Conservation (phyloP, 2,888 invertebrate genomes). For the Spicauda simplicius region DNA sequence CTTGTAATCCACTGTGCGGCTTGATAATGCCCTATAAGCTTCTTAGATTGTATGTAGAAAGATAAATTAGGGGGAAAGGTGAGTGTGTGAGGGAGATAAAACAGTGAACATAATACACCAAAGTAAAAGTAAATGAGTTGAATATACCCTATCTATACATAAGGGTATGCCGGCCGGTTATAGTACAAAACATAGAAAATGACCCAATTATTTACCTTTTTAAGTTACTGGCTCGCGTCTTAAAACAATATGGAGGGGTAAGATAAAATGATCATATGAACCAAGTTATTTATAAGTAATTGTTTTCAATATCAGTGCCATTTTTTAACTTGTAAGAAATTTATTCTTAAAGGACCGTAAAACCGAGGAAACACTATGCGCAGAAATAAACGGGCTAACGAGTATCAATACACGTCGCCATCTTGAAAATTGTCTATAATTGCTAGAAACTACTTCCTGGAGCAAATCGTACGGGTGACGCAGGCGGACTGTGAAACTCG, state of each 20-base stretch:
- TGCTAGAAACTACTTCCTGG: constrained; percentile 62
- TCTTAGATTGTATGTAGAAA: constrained; percentile 18
- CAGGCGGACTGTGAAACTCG: background rate
- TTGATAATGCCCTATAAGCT: constrained; percentile 29
- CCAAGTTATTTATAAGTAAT: background rate
- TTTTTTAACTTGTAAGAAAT: background rate
- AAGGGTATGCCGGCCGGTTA: too few relatives aligned
- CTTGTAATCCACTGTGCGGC: constrained; percentile 31
- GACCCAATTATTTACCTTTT: too few relatives aligned
- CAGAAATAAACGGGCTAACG: constrained; percentile 45
- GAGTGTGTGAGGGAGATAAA: constrained; percentile 16
- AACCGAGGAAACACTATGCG: constrained; percentile 38
- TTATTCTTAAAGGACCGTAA: constrained; percentile 14
- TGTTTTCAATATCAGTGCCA: background rate
- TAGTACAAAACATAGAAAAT: too few relatives aligned
- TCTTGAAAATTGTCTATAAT: constrained; percentile 62
- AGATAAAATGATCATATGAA: background rate
- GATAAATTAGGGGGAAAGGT: constrained; percentile 1
- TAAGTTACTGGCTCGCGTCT: too few relatives aligned
- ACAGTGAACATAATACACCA: background rate
- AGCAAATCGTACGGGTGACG: constrained; percentile 38
- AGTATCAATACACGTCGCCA: constrained; percentile 52
- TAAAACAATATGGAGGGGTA: too few relatives aligned
- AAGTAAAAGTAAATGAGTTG: background rate
- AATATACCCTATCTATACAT: too few relatives aligned